Conservation (phyloP, 2,888 invertebrate genomes). For the Schizotus pectinicornis region DNA sequence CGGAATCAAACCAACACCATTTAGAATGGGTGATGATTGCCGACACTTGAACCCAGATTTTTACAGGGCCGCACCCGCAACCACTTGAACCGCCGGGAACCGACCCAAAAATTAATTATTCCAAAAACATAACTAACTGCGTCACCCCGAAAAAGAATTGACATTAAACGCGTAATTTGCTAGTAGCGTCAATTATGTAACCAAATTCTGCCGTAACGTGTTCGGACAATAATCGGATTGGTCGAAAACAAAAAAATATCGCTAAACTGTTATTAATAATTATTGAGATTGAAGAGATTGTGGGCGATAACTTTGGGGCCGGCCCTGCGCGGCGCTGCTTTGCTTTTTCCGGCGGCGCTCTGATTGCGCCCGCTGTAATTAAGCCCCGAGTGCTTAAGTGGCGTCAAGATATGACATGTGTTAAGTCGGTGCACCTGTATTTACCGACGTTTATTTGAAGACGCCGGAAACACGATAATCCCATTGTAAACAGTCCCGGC, state of each 20-base stretch:
- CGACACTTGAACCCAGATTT: slow-evolving; percentile 26
- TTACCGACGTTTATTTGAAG: slow-evolving; percentile 39
- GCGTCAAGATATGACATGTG: slow-evolving; percentile 42
- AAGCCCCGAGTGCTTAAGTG: slow-evolving; percentile 32
- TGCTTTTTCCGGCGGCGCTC: slow-evolving; percentile 10
- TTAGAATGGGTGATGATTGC: slow-evolving; percentile 33
- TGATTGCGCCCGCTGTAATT: slow-evolving; percentile 27
- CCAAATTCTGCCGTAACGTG: too few relatives aligned
- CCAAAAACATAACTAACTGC: too few relatives aligned
- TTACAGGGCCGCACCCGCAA: slow-evolving; percentile 16
- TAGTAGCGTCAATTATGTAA: too few relatives aligned
- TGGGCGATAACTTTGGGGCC: not conserved
- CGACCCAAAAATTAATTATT: too few relatives aligned
- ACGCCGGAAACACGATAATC: slow-evolving; percentile 44
- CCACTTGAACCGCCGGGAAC: too few relatives aligned
- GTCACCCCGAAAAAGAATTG: too few relatives aligned
- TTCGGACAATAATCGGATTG: too few relatives aligned
- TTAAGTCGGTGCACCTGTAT: slow-evolving; percentile 47
- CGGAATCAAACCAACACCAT: slow-evolving; percentile 39
- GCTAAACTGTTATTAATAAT: too few relatives aligned
- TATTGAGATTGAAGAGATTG: too few relatives aligned
- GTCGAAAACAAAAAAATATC: too few relatives aligned
- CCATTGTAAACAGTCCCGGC: slow-evolving; percentile 19
- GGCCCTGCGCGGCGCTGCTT: not conserved
- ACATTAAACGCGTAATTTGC: too few relatives aligned